A percentile compares a stretch with the other conserved stretches of the same genome.
These are phyloP conservation scores for Spondyliosoma cantharus DNA, from an alignment of 2,797 vertebrate species.

Conservation along the genomic window DNA sequence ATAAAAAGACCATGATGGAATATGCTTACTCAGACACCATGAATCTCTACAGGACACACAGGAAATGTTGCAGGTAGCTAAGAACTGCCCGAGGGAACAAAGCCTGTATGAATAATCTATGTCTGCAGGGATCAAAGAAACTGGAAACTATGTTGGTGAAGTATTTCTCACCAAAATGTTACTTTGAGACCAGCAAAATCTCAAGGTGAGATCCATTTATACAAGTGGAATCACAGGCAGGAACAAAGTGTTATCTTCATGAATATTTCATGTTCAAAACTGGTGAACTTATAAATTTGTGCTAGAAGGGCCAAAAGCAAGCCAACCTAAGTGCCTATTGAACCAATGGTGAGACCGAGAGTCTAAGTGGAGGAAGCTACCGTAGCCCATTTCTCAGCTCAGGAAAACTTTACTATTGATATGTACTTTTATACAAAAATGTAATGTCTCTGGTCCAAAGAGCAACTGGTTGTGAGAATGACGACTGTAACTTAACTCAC, in stretches of 20 bases:
- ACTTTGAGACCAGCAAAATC: background rate
- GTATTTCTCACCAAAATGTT: background rate
- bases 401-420: no score
- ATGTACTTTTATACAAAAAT: no score
- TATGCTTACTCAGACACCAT: slow-evolving; percentile 26
- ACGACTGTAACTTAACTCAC: no score
- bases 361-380: background rate
- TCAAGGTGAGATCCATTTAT: background rate
- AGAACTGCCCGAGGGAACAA: background rate
- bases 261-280: background rate
- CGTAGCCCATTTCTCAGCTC: background rate
- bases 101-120: background rate
- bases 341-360: no score
- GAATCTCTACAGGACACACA: slow-evolving; percentile 1
- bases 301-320: background rate
- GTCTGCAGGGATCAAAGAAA: background rate
- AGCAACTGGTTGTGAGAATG: no score
- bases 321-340: background rate
- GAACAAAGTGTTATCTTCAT: background rate
- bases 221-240: background rate
- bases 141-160: background rate
- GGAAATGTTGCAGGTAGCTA: background rate
- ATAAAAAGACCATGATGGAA: slow-evolving; percentile 24
- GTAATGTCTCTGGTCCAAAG: no score
- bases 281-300: background rate